Evolutionary conservation across 2,113 vertebrate genomes (phyloP), one percentile per base, ranked within the genome.

Genomic region (Piaya cayana): DNA sequence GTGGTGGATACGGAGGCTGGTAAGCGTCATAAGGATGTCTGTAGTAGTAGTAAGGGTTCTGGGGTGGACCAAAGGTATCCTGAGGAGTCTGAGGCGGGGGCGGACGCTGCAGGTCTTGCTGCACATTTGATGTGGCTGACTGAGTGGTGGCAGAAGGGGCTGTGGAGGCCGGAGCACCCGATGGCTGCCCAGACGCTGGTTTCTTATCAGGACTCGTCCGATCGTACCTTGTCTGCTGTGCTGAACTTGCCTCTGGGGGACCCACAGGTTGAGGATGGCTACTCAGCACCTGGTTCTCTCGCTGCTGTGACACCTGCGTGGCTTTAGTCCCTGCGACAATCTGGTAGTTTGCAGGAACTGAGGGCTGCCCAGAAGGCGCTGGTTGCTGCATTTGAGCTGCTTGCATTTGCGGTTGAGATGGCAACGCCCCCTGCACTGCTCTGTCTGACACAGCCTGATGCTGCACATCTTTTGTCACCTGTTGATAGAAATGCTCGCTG

Each of bases 381-480:
- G 77, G 91, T 4, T 62, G 87, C 60, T 90, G 96, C 42, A 62
- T 27, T 5, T 82, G 93, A 25, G 93, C 72, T 15, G 92, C 55
- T 13, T 86, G 93, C 37, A 36, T 81, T 76, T 95, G 96, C 11
- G 95, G 89, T 5, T 79, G 97, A 56, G 90, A 85, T 3, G 92
- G 82, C 32, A 83, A 94, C 2, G 50, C 69, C 86, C 97, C 98
- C 43, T 92, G 96, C 5, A 81, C 93, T 53, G 90, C 74, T 60
- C 75, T 69, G 37, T 97, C 98, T 10, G 86, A 68, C 32, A 90
- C 96, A 64, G 63, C 72, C 67, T 97, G 97, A 53, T 97, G 98
- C 92, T 98, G 98, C 4, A 95, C 96, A 76, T 98, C 98, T 98
- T 98, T 98, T 81, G 98, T 99, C 91, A 99, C 99, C 98, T 99